phyloP scores from a whole-genome alignment of 2,888 invertebrate species.

The Phyllotreta striolata region DNA sequence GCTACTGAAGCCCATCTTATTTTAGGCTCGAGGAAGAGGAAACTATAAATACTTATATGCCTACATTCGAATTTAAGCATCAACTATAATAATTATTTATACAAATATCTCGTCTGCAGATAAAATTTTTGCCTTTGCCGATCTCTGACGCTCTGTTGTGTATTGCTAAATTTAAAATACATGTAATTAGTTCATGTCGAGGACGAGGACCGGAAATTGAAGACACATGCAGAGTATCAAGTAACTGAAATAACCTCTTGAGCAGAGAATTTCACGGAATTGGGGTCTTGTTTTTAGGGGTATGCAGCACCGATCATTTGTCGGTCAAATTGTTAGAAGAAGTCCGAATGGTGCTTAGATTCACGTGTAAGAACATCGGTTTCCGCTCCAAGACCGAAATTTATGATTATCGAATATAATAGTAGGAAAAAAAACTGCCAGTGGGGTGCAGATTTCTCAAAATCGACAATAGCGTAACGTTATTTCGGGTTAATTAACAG shows the following conservation, averaged over 20 bases:
- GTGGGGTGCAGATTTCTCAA: slow-evolving; percentile 7
- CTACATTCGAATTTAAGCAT: not conserved
- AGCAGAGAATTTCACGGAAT: slow-evolving; percentile 32
- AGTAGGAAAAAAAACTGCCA: slow-evolving; percentile 4
- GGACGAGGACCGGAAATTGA: slow-evolving; percentile 36
- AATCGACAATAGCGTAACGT: no score
- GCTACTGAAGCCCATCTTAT: slow-evolving; percentile 1
- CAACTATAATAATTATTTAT: not conserved
- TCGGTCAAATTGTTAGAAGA: slow-evolving; percentile 31
- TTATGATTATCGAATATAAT: slow-evolving; percentile 27
- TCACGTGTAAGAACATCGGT: slow-evolving; percentile 19
- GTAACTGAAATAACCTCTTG: slow-evolving; percentile 34
- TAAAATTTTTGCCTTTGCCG: not conserved
- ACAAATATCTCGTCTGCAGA: not conserved
- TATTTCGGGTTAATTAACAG: no score
- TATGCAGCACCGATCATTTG: slow-evolving; percentile 8
- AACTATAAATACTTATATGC: not conserved
- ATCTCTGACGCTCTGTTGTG: not conserved
- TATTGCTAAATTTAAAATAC: slow-evolving; percentile 8
- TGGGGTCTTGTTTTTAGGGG: slow-evolving; percentile 27
- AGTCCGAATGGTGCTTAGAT: slow-evolving; percentile 18
- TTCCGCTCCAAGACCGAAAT: slow-evolving; percentile 29
- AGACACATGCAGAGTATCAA: slow-evolving; percentile 38
- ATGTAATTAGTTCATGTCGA: slow-evolving; percentile 30
- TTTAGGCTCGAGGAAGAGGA: no score